Evolutionary conservation across 2,888 invertebrate genomes (phyloP), one percentile per base, ranked within the genome.

Genomic region (Hecatera dysodea): DNA sequence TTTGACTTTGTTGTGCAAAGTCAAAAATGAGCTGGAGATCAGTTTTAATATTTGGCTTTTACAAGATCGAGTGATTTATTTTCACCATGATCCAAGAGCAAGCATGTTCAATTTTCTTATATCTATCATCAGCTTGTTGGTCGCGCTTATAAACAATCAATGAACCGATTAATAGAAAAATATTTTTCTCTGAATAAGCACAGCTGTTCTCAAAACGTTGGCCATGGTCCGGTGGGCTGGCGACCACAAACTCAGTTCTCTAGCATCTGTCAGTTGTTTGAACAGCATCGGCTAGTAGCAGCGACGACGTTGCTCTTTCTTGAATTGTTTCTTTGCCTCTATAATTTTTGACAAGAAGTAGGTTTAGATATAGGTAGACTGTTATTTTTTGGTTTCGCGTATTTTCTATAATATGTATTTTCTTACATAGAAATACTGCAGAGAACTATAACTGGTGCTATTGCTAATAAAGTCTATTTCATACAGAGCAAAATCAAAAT

Each of bases 201-300:
- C 33, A 48, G 39, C 29, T 42, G 12, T 48, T 44, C 22, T 71
- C 60, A 36, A 78, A 29, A 27, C 53, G 5, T 78, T 78, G 46
- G n/a, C 11, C 36, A 78, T 72, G 72, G 55, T 78, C 55, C n/a
- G 36, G 17, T 60, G 19, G 0, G 3, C 22, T 42, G 8, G 5
- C 29, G 36, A 71, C 55, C 73, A 36, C 60, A 78, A 55, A 17
- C 12, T 12, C 3, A 8, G 9, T 55, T 7, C 12, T 46, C 12
- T 48, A 19, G 7, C n/a, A 48, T 55, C 22, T 42, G 29, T 33
- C 59, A 59, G 57, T 77, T 56, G 29, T 15, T 57, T 27, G 11
- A 19, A 17, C 1, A 33, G 17, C 19, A 29, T 19, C 11, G 5
- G 15, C 17, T 6, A 39, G 78, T 9, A 15, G 22, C 1, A 44